These are phyloP conservation scores for Alligator sinensis DNA, from an alignment of 2,113 vertebrate genomes.

Conservation along the genomic window DNA sequence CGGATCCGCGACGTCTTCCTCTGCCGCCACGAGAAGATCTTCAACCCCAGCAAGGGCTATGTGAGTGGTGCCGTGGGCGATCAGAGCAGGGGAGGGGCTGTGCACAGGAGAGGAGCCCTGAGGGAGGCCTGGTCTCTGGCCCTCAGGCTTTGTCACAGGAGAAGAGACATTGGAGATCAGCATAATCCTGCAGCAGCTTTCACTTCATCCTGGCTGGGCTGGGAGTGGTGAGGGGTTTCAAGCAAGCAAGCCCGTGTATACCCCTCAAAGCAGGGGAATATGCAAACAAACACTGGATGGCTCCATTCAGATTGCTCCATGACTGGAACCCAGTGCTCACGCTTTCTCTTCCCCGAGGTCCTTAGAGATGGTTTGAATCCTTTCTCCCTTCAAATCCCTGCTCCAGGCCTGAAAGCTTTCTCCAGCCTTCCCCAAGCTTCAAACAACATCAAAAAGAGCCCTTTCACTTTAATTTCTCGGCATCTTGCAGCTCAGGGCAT, in stretches of 20 bases:
- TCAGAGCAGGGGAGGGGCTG: not conserved
- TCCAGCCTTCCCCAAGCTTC: not conserved
- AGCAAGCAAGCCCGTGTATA: not conserved
- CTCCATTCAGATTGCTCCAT: not conserved
- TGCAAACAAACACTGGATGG: not conserved
- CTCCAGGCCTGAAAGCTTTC: not conserved
- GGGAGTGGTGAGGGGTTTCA: not conserved
- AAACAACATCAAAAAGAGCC: not conserved
- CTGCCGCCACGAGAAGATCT: conserved; percentile 87
- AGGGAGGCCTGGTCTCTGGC: not conserved
- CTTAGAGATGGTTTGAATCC: not conserved
- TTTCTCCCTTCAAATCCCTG: not conserved
- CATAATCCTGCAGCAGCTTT: not conserved
- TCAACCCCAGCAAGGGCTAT: conserved; percentile 89
- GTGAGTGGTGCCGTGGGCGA: conserved; percentile 78
- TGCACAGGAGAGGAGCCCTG: not conserved
- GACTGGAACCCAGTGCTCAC: not conserved
- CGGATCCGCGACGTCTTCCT: conserved; percentile 88
- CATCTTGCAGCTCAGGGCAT: not conserved
- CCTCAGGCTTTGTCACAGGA: not conserved
- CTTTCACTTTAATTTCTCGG: not conserved
- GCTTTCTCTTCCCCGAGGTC: not conserved
- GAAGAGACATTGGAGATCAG: not conserved
- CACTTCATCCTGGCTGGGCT: not conserved
- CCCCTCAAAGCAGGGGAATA: not conserved